Base-by-base conservation (phyloP, 2,797 vertebrate genomes). In the Gymnodraco acuticeps region DNA sequence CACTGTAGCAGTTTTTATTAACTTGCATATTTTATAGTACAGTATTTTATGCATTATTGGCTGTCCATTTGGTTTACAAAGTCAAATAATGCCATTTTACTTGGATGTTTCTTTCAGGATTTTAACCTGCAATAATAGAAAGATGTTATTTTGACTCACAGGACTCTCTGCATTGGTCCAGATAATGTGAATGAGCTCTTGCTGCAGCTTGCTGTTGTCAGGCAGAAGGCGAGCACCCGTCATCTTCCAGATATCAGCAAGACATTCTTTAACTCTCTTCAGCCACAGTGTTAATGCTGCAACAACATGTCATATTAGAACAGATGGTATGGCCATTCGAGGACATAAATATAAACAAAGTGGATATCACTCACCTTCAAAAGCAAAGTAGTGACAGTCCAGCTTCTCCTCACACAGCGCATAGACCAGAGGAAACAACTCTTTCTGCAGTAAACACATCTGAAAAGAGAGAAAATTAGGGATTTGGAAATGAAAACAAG, bases 81-180 rank as follows among this genome's bases (percentile, higher is more conserved):
- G n/a, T 33, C 1, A 31, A 17, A 41, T 20, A 67, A 58, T 63
- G 1, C 0, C 3, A 10, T 8, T 74, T 17, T 11, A 9, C 4
- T 1, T 20, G 9, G 14, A 7, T 1, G 3, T 17, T 17, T 46
- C 23, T 19, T 56, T 47, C n/a, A 43, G 20, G 0, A 5, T 54
- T 77, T 68, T 27, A 5, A 33, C 15, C 5, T 65, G 23, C 3
- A 72, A n/a, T 20, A 11, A 16, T 16, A 46, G 0, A 56, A 52
- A 7, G 0, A 42, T 46, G 47, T 48, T 67, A 50, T 42, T 50
- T 10, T 3, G 42, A 90, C 92, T 95, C 92, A 98, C 97, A 10
- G 91, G 96, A 33, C 94, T 96, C 87, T 98, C 96, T 2, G 96
- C 95, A 0, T 93, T 96, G 88, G 90, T 95, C 97, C 97, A 97